Percentiles rank a stretch among this genome's conserved stretches.
phyloP scores from a whole-genome alignment of 2,888 invertebrate species.

The Limenitis camilla region DNA sequence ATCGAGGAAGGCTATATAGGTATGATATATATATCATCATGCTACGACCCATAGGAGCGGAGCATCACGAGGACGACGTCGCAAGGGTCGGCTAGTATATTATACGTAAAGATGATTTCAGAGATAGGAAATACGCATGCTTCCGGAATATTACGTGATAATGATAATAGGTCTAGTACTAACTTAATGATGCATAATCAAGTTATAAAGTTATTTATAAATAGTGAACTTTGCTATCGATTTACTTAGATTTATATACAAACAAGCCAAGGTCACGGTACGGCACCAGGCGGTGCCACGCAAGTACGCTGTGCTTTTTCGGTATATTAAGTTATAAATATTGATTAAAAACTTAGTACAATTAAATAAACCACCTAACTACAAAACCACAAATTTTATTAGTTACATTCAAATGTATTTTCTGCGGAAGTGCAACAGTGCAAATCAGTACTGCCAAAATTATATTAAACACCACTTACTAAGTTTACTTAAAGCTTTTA shows the following conservation, averaged over 20 bases:
- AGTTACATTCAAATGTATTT: too few species aligned
- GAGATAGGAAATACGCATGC: not conserved
- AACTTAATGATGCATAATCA: conserved; percentile 16
- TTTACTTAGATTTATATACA: conserved; percentile 47
- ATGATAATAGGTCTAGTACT: not conserved
- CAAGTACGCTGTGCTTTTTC: conserved; percentile 32
- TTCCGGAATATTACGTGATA: not conserved
- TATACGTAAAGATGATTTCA: too few species aligned
- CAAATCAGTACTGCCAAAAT: too few species aligned
- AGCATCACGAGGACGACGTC: too few species aligned
- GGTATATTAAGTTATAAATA: conserved; percentile 19
- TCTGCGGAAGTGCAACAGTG: too few species aligned
- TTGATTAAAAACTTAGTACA: conserved; percentile 12
- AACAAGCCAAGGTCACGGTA: conserved; percentile 60
- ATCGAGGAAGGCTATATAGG: too few species aligned
- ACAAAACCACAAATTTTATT: too few species aligned
- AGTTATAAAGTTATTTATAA: conserved; percentile 33
- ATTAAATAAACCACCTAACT: not conserved
- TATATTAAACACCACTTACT: too few species aligned
- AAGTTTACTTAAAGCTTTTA: too few species aligned
- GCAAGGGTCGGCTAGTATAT: too few species aligned
- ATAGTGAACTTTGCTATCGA: conserved; percentile 50
- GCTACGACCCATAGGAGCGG: too few species aligned
- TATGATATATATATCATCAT: too few species aligned
- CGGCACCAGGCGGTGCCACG: conserved; percentile 69